Base-by-base conservation (phyloP, 2,888 invertebrate genomes). In the Schizaphis graminum region DNA sequence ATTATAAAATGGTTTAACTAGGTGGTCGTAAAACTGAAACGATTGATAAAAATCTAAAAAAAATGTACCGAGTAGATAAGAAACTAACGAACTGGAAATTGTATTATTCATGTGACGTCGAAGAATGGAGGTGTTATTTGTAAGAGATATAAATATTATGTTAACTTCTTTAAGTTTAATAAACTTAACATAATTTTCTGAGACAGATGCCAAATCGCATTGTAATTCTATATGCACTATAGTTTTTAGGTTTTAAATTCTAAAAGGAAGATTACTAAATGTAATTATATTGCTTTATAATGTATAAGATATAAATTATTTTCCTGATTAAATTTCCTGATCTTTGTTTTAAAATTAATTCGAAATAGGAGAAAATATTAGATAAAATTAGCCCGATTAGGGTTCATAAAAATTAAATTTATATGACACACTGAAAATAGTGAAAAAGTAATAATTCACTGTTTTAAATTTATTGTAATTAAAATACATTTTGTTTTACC, bases 21-120 rank as follows among this genome's bases (percentile, higher is more conserved):
- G 35, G 21, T 21, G 26, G 47, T 67, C 47, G 24, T 47, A 47
- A 47, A 16, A 90, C 49, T 24, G 49, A 49, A 35, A 28, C 5
- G 2, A 35, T 13, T 90, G 67, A 90, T 90, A 90, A 90, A 35
- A 90, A 90, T 90, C 90, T 90, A 41, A 56, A 89, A 90, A 61
- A 47, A 67, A 57, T 1, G 41, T 35, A 44, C 2, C 21, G 3
- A 10, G n/a, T 56, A n/a, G 49, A n/a, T n/a, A 11, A 28, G 10
- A 24, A 91, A 91, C 49, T 16, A 35, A 26, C 10, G 3, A 77
- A 91, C 53, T 77, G 49, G 35, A 91, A 91, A 91, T 91, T 26
- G n/a, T 77, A 53, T 91, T 84, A 44, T 84, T 56, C 21, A 26
- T 44, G 28, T 11, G 0, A 35, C 49, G 49, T 47, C 47, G n/a